Percentiles rank a stretch among this genome's conserved stretches.
Evolutionary conservation across 2,113 vertebrate genomes (phyloP).

Genomic region (Pollachius pollachius): DNA sequence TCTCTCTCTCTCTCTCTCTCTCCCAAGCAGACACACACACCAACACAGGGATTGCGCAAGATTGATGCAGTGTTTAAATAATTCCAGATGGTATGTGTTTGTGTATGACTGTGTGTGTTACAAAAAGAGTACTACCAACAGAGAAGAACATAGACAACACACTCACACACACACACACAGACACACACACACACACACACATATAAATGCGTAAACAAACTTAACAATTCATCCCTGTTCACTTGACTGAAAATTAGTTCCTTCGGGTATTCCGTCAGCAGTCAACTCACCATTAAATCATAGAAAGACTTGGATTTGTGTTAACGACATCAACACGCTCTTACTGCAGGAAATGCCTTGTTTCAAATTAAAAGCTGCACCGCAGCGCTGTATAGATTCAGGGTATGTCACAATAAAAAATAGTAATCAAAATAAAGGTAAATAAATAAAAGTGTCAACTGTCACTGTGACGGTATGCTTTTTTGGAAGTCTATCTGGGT

Average conservation of each 20-base stretch:
- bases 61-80: constrained; percentile 57
- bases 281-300: neutral
- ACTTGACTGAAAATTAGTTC: constrained; percentile 48
- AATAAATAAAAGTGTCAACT: no score
- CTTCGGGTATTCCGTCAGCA: constrained; percentile 34
- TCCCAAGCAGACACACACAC: no score
- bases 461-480: no score
- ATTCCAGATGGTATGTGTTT: constrained; percentile 58
- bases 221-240: constrained; percentile 60
- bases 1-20: no score
- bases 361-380: no score
- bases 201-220: constrained; percentile 41
- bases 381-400: no score
- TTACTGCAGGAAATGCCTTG: no score
- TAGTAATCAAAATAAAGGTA: no score
- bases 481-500: no score
- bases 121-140: constrained; percentile 30
- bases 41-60: constrained; percentile 2
- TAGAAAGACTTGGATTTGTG: no score
- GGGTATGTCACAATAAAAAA: no score
- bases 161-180: constrained; percentile 12
- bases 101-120: constrained; percentile 52
- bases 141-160: neutral
- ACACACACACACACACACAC: constrained; percentile 30
- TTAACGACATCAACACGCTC: no score